Conservation (phyloP, 2,888 invertebrate species). For the Hermaeophaga mercurialis region DNA sequence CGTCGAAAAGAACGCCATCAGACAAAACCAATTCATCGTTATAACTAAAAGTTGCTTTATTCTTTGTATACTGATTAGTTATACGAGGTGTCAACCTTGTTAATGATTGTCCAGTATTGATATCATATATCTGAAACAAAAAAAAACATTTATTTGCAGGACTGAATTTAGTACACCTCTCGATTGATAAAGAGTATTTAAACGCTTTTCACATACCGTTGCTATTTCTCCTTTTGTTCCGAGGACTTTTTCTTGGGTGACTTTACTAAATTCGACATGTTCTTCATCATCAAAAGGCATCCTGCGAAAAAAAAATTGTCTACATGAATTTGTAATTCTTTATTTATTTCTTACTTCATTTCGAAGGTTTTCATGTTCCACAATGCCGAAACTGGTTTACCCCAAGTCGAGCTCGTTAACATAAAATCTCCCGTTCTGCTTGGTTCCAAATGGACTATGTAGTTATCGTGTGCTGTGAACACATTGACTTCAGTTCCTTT, state of each 20-base stretch:
- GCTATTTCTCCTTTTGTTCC: conserved; percentile 87
- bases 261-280: conserved; percentile 90
- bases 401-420: conserved; percentile 84
- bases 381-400: conserved; percentile 79
- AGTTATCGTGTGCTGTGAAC: conserved; percentile 84
- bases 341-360: conserved; percentile 61
- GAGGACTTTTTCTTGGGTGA: conserved; percentile 82
- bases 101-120: conserved; percentile 76
- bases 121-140: conserved; percentile 76
- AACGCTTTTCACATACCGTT: conserved; percentile 68
- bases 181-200: background rate
- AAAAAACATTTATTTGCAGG: background rate
- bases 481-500: conserved; percentile 81
- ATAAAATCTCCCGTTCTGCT: conserved; percentile 77
- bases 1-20: conserved; percentile 96
- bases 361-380: conserved; percentile 76
- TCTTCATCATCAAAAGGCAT: conserved; percentile 81
- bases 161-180: background rate
- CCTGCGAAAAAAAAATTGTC: conserved; percentile 56
- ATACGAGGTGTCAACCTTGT: conserved; percentile 77
- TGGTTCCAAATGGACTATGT: conserved; percentile 78
- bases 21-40: conserved; percentile 93
- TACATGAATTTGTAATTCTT: background rate
- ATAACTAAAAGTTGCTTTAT: conserved; percentile 92
- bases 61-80: conserved; percentile 92